Evolutionary conservation across 1,140 invertebrate genomes (phyloP).

Genomic region (Hydropsyche tenuis): DNA sequence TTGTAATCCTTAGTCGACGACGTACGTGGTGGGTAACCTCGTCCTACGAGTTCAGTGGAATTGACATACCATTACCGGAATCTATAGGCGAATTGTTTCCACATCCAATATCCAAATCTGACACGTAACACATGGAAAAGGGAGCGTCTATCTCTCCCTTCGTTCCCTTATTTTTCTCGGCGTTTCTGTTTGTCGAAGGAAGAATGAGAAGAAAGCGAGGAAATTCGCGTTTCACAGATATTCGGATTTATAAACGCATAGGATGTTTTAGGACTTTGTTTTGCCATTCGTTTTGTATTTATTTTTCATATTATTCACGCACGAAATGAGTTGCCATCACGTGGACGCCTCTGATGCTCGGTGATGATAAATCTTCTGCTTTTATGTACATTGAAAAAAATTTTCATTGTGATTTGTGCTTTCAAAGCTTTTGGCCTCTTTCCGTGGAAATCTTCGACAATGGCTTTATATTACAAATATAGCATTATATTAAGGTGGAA

Average conservation of each 20-base stretch:
- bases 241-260: constrained; percentile 17
- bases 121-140: constrained; percentile 29
- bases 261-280: background rate
- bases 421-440: background rate
- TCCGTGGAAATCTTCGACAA: background rate
- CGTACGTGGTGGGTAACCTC: no score
- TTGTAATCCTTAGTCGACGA: background rate
- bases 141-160: background rate
- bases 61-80: constrained; percentile 37
- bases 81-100: constrained; percentile 37
- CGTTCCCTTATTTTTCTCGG: background rate
- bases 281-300: background rate
- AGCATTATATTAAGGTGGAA: no score
- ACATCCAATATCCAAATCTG: constrained; percentile 47
- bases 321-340: background rate
- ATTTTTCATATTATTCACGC: background rate
- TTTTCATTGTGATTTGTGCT: background rate
- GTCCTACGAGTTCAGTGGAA: constrained; percentile 22
- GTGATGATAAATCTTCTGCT: background rate
- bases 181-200: background rate
- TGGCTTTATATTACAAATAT: background rate
- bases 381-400: background rate
- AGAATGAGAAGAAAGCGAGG: background rate
- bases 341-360: background rate
- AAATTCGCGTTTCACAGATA: constrained; percentile 14